Conservation (phyloP, 2,113 vertebrate species). For the Brachyhypopomus gauderio region DNA sequence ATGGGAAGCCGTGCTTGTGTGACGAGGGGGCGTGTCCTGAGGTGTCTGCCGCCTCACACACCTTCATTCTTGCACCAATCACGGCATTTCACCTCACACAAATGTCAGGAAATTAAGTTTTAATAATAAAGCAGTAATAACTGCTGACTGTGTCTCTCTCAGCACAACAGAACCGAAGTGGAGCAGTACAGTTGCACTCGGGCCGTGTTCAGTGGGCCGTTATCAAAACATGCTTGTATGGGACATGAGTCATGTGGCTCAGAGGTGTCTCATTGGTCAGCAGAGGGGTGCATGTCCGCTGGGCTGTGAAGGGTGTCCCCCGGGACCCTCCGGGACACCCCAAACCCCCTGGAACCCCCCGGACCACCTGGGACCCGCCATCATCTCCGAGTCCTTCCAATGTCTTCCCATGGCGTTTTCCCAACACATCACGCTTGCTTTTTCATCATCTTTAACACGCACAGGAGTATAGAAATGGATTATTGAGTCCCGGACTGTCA, state of each 20-base stretch:
- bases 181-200: not conserved
- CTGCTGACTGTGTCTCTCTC: too few species aligned
- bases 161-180: not conserved
- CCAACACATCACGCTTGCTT: too few species aligned
- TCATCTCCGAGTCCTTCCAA: slow-evolving; percentile 52
- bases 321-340: not conserved
- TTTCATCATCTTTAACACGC: not conserved
- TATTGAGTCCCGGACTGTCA: slow-evolving; percentile 20
- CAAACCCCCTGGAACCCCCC: too few species aligned
- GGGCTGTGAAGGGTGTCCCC: slow-evolving; percentile 43
- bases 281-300: slow-evolving; percentile 48
- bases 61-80: not conserved
- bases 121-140: too few species aligned
- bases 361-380: too few species aligned
- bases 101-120: too few species aligned
- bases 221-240: not conserved
- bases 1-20: not conserved
- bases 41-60: too few species aligned
- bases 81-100: too few species aligned
- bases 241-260: slow-evolving; percentile 17
- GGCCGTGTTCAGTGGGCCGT: not conserved
- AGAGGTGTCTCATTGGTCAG: slow-evolving; percentile 47
- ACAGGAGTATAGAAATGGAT: not conserved
- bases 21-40: not conserved
- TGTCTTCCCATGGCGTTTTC: too few species aligned